Conservation (phyloP, 2,888 invertebrate genomes). For the Drosophila tripunctata region DNA sequence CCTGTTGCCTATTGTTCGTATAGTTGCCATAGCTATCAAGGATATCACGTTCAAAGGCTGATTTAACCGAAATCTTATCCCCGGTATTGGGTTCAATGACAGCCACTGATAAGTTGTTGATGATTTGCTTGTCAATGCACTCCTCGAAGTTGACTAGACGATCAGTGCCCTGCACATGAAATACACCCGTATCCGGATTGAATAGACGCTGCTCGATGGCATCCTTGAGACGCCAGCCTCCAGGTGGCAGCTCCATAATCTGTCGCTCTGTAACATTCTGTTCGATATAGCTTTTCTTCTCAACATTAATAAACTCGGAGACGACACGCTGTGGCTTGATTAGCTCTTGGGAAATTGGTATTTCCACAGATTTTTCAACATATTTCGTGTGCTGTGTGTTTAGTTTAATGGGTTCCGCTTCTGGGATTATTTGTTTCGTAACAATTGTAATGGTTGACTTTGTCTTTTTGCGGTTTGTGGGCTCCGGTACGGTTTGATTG, state of each 20-base stretch:
- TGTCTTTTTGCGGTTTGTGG: constrained; percentile 83
- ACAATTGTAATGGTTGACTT: constrained; percentile 87
- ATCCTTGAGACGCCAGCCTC: constrained; percentile 92
- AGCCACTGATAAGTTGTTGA: constrained; percentile 92
- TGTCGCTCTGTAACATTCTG: constrained; percentile 86
- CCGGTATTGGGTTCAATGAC: constrained; percentile 91
- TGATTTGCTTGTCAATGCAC: constrained; percentile 92
- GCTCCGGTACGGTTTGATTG: constrained; percentile 85
- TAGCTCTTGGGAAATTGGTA: constrained; percentile 80
- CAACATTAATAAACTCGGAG: constrained; percentile 84
- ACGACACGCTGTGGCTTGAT: constrained; percentile 82
- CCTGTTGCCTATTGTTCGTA: constrained; percentile 86
- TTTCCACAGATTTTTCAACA: constrained; percentile 82
- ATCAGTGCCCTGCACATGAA: constrained; percentile 94
- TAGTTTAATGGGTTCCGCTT: constrained; percentile 80
- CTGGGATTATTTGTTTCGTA: constrained; percentile 85
- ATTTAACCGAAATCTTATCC: constrained; percentile 88
- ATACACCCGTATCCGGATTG: constrained; percentile 92
- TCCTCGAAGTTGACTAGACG: constrained; percentile 93
- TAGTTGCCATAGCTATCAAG: constrained; percentile 93
- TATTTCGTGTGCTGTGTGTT: constrained; percentile 77
- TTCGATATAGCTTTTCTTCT: constrained; percentile 84
- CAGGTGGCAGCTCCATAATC: constrained; percentile 91
- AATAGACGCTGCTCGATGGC: constrained; percentile 93
- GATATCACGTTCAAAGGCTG: constrained; percentile 91